A percentile compares a stretch with the other conserved stretches of the same genome.
Conservation (phyloP, 2,797 vertebrate species). For the Hylomyscus alleni region DNA sequence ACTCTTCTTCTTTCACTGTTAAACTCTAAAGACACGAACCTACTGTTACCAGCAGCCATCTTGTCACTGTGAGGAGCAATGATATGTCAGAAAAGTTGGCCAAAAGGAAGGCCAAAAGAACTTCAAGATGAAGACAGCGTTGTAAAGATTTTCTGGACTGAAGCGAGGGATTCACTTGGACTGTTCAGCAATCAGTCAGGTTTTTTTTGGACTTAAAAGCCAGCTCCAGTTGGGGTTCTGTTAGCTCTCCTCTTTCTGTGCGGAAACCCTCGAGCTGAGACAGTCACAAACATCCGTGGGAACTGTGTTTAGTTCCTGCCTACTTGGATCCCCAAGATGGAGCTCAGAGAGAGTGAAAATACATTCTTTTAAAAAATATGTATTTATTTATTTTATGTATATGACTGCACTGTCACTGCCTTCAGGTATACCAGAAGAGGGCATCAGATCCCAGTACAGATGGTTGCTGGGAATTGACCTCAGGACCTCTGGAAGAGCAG, state of each 20-base stretch:
- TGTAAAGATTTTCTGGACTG: background rate
- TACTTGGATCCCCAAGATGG: background rate
- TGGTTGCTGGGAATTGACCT: background rate
- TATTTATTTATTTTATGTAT: background rate
- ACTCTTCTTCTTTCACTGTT: background rate
- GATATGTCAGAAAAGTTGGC: constrained; percentile 8
- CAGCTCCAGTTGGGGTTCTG: constrained; percentile 3
- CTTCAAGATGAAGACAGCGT: background rate
- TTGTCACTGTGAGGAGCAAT: constrained; percentile 1
- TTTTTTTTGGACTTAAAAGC: background rate
- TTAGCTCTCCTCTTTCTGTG: background rate
- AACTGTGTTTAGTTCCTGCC: background rate
- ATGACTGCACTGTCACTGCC: background rate
- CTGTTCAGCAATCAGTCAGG: constrained; percentile 6
- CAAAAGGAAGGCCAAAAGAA: background rate
- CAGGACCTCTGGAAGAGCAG: background rate
- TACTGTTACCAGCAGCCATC: constrained; percentile 27
- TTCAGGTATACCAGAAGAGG: background rate
- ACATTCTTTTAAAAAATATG: background rate
- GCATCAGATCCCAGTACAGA: background rate
- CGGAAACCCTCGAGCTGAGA: background rate
- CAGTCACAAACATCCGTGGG: background rate
- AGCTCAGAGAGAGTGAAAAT: background rate
- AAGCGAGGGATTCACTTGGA: background rate
- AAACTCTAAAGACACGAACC: background rate